These are phyloP conservation scores for Andrena hattorfiana DNA, from an alignment of 2,888 invertebrate genomes.

Conservation along the genomic window DNA sequence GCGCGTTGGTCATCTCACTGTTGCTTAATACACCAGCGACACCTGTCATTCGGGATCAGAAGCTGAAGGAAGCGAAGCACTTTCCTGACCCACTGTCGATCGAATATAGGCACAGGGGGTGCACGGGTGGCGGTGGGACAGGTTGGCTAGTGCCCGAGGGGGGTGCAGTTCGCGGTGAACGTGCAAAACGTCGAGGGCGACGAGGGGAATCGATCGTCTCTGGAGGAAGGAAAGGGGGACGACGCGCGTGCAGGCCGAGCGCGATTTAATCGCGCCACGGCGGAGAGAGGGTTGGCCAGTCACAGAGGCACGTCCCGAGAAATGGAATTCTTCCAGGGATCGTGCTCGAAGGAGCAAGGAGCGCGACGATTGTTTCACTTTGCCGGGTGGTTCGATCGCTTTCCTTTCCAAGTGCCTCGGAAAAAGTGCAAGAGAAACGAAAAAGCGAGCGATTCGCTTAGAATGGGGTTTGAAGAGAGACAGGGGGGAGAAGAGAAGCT, in stretches of 20 bases:
- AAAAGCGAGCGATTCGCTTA: background rate
- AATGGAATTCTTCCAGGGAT: conserved; percentile 7
- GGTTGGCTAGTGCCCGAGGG: conserved; percentile 38
- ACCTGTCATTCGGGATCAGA: background rate
- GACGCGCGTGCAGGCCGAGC: conserved; percentile 46
- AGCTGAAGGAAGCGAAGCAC: background rate
- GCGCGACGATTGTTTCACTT: conserved; percentile 33
- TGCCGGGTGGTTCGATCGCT: conserved; percentile 1
- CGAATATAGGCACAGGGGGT: background rate
- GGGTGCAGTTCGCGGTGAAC: conserved; percentile 59
- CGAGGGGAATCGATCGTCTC: conserved; percentile 50
- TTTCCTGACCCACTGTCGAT: conserved; percentile 6
- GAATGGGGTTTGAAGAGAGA: background rate
- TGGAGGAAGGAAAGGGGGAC: conserved; percentile 28
- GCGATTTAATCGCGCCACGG: conserved; percentile 21
- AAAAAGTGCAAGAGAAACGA: background rate
- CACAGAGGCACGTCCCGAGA: background rate
- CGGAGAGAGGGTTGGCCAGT: conserved; percentile 2
- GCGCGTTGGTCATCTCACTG: too few species aligned
- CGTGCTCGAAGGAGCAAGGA: conserved; percentile 29
- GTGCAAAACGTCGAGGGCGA: conserved; percentile 54
- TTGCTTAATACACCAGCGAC: too few species aligned
- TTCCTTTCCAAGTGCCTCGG: background rate
- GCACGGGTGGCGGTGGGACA: background rate
- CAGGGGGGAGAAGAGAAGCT: background rate